phyloP scores from a whole-genome alignment of 2,113 vertebrate species.

The Tautogolabrus adspersus region DNA sequence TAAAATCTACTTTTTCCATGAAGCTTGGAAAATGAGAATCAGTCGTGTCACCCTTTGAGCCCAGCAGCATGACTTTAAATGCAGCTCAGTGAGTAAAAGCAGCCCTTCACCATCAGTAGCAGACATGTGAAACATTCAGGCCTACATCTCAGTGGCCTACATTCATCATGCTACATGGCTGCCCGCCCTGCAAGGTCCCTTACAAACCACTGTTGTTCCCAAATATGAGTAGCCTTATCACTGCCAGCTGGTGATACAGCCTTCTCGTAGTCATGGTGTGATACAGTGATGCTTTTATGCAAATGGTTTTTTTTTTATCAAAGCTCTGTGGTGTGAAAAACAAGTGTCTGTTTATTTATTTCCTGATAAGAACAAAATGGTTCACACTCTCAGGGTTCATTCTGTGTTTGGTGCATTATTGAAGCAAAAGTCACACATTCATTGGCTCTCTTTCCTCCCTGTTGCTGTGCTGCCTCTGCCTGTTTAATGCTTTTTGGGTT shows the following conservation, averaged over 20 bases:
- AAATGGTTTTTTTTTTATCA: neutral
- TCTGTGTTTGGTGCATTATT: neutral
- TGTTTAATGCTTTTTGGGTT: slow-evolving; percentile 39
- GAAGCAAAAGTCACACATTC: slow-evolving; percentile 18
- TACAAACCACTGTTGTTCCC: slow-evolving; percentile 49
- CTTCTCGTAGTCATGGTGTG: slow-evolving; percentile 30
- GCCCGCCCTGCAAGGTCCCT: neutral
- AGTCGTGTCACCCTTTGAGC: slow-evolving; percentile 16
- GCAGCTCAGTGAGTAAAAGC: slow-evolving; percentile 30
- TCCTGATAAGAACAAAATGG: slow-evolving; percentile 18
- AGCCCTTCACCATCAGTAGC: slow-evolving; percentile 25
- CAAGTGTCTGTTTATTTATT: slow-evolving; percentile 38
- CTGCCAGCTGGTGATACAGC: slow-evolving; percentile 27
- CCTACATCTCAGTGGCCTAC: slow-evolving; percentile 42
- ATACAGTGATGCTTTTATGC: slow-evolving; percentile 31
- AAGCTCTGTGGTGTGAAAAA: slow-evolving; percentile 4
- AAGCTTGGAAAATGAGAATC: neutral
- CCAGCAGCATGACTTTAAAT: slow-evolving; percentile 13
- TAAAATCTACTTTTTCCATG: slow-evolving; percentile 10
- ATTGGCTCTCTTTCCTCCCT: slow-evolving; percentile 20
- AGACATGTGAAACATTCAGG: slow-evolving; percentile 37
- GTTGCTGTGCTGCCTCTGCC: slow-evolving; percentile 32
- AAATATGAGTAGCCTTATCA: slow-evolving; percentile 31
- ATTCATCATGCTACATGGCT: slow-evolving; percentile 32
- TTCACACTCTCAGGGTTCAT: neutral